phyloP scores from a whole-genome alignment of 2,888 invertebrate genomes.

The Pyrgus malvae region DNA sequence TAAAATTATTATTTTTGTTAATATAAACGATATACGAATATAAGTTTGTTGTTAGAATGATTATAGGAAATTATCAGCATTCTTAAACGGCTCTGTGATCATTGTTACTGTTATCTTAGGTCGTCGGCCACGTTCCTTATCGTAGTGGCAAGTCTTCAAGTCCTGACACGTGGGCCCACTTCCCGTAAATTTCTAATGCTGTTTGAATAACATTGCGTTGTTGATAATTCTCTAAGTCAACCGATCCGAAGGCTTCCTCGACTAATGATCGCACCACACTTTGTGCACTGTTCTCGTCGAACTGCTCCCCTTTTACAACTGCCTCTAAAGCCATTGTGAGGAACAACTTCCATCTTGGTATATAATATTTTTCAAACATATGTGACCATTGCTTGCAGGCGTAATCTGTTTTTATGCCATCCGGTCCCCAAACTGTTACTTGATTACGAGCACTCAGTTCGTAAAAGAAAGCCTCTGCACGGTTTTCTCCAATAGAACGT shows the following conservation, averaged over 20 bases:
- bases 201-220: neutral
- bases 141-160: constrained; percentile 63
- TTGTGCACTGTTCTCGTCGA: constrained; percentile 83
- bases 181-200: constrained; percentile 52
- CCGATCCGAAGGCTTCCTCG: constrained; percentile 45
- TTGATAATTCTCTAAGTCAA: too few species aligned
- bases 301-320: constrained; percentile 67
- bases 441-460: constrained; percentile 92
- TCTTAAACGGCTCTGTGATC: too few species aligned
- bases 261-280: constrained; percentile 53
- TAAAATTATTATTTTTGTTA: too few species aligned
- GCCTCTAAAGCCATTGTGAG: constrained; percentile 81
- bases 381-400: constrained; percentile 97
- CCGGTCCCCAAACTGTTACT: constrained; percentile 96
- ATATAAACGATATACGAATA: too few species aligned
- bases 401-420: constrained; percentile 94
- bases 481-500: constrained; percentile 33
- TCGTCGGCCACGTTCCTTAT: too few species aligned
- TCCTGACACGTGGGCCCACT: constrained; percentile 60
- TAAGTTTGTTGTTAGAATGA: too few species aligned
- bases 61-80: too few species aligned
- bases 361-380: constrained; percentile 84
- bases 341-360: constrained; percentile 89
- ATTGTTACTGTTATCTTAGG: too few species aligned
- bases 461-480: constrained; percentile 47